These are phyloP conservation scores for Simalia tracyae DNA, from an alignment of 2,797 vertebrate genomes.

Conservation along the genomic window DNA sequence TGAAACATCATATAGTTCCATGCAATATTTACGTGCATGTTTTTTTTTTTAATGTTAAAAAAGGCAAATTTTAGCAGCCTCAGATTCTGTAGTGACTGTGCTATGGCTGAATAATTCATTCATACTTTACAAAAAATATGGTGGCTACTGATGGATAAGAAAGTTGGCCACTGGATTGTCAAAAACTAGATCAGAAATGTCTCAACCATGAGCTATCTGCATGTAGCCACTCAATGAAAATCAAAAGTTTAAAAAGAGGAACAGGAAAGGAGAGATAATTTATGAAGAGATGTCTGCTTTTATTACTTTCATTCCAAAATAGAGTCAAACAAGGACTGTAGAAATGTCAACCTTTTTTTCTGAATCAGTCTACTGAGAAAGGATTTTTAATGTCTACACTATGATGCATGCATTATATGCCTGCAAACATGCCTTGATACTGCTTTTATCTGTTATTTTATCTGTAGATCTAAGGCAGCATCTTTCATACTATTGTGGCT, in stretches of 20 bases:
- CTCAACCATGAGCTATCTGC: not conserved
- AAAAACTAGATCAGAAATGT: not conserved
- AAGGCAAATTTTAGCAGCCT: not conserved
- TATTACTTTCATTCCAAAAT: not conserved
- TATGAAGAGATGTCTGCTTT: not conserved
- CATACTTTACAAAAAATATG: not conserved
- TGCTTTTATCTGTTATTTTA: constrained; percentile 24
- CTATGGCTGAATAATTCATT: not conserved
- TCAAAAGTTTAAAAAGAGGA: not conserved
- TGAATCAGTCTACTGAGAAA: constrained; percentile 16
- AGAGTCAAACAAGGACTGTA: not conserved
- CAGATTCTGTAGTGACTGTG: not conserved
- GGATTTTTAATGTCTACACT: constrained; percentile 3
- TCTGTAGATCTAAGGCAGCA: not conserved
- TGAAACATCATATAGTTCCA: constrained; percentile 17
- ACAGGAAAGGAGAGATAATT: not conserved
- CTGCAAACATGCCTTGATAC: not conserved
- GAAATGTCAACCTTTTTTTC: constrained; percentile 8
- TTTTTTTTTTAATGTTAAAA: too few species aligned
- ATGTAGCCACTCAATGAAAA: not conserved
- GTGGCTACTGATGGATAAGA: not conserved
- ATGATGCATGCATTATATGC: not conserved
- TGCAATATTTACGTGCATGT: constrained; percentile 1
- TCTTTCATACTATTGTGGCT: not conserved
- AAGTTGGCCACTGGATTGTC: not conserved